Base-by-base conservation (phyloP, 2,888 invertebrate genomes). In the Parnassius glacialis region DNA sequence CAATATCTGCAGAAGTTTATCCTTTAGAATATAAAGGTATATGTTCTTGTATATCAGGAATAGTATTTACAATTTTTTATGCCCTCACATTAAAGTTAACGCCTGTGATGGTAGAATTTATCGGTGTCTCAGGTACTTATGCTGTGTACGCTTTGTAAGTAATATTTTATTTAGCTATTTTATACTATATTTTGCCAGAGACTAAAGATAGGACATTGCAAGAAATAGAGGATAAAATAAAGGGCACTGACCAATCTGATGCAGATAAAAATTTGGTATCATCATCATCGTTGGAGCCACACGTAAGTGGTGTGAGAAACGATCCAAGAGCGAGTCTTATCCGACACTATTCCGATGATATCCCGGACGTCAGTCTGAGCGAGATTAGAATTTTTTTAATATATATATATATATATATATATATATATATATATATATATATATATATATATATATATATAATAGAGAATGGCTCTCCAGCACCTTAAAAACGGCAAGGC, bases 121-220 rank as follows among this genome's bases (percentile, higher is more conserved):
- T 67, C 2, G 74, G 75, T 3, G 48, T 79, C 1, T 65, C 70
- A 2, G 74, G 76, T 1, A 72, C 72, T 0, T 81, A 72, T 64
- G 65, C 66, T 10, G 70, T 74, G 10, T 79, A 73, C 52, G 67
- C 57, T 9, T 42, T 34, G 1, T 48, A 62, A 44, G 61, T 67
- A 41, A 5, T 13, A 1, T 16, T 64, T 2, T 61, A 59, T 65
- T 64, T 76, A 3, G 25, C 67, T 5, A 10, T 72, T 13, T 62
- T 80, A 42, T 74, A 67, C 59, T 70, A 61, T 45, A 62, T 75
- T 41, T 51, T 80, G 41, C 79, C 79, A 20, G 80, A 80, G 63
- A 80, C 80, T 0, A 80, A 79, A 60, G 75, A 76, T 60, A 78
- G 64, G 52, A 73, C 76, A 0, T 65, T 80, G 34, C 74, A 75